Base-by-base conservation (phyloP, 2,797 vertebrate genomes). In the Momotus momota region DNA sequence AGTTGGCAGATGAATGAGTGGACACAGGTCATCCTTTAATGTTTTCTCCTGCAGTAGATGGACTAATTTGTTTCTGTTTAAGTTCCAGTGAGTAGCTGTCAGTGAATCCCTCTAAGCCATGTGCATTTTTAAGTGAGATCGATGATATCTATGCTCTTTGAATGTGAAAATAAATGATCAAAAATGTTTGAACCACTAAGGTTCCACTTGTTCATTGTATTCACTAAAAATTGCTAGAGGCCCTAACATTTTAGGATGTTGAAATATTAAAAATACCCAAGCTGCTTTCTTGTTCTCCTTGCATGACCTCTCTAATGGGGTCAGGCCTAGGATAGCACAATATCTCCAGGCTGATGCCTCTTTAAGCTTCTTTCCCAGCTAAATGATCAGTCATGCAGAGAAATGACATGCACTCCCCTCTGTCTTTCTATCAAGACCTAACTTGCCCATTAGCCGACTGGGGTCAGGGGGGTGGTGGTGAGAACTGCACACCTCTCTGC, bases 301-400 rank as follows among this genome's bases (percentile, higher is more conserved):
- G 91, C 60, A 55, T 85, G 93, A 96, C 91, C 90, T 90, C 66
- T 95, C 80, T 93, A 85, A 93, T 77, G 67, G 52, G 95, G 82
- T 94, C 90, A 75, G 81, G 80, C 60, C 80, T n/a, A 57, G 94
- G 96, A 80, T 54, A 94, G 91, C 82, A 82, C 85, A 94, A 46
- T 77, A 60, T 86, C 94, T 90, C 67, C 19, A 1, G 94, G 96
- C 96, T 94, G 48, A 52, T 97, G 80, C 81, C 88, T 95, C 86
- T 88, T 84, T 74, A 92, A 95, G 90, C 96, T 95, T 64, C 91
- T 96, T 95, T 96, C 94, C 73, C 93, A 86, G 80, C 83, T 96
- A 81, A 95, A 64, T 67, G 90, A 94, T 97, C 95, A 97, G 88
- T 93, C 95, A 97, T 88, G 96, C 95, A 95, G 73, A 93, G 67